Conservation (phyloP, 1,140 invertebrate genomes). For the Euwallacea fornicatus region DNA sequence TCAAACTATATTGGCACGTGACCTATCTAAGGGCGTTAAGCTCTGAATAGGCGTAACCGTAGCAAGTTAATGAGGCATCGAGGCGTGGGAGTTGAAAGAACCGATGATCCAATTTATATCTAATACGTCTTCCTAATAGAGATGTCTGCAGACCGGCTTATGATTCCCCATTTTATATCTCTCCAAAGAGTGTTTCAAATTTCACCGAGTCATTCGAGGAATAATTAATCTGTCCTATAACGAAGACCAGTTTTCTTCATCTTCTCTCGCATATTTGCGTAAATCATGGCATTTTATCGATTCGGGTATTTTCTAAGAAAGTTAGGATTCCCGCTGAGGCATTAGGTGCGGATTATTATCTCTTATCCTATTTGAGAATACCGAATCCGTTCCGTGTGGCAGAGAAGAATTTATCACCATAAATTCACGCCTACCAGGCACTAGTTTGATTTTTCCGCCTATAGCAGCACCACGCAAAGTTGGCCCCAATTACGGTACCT, state of each 20-base stretch:
- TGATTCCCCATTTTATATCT: slow-evolving; percentile 25
- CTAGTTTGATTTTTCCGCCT: neutral
- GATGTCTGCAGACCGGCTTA: slow-evolving; percentile 23
- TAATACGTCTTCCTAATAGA: slow-evolving; percentile 28
- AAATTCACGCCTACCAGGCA: neutral
- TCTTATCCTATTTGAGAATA: neutral
- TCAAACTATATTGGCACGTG: slow-evolving; percentile 10
- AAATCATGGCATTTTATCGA: too few species aligned
- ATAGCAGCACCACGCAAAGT: neutral
- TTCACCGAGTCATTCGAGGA: slow-evolving; percentile 23
- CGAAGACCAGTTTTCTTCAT: neutral
- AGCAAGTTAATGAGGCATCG: slow-evolving; percentile 18
- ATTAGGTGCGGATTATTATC: neutral
- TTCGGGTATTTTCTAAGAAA: too few species aligned
- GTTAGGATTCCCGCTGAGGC: neutral
- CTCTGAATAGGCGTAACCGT: slow-evolving; percentile 13
- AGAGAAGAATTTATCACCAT: neutral
- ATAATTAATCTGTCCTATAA: slow-evolving; percentile 2
- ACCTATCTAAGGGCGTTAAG: neutral
- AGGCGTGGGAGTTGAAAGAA: slow-evolving; percentile 19
- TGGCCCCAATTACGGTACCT: neutral
- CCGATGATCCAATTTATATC: slow-evolving; percentile 31
- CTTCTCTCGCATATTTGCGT: too few species aligned
- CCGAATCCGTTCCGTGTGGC: neutral
- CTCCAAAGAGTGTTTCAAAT: slow-evolving; percentile 22